phyloP scores from a whole-genome alignment of 2,888 invertebrate species.

The Agrochola litura region DNA sequence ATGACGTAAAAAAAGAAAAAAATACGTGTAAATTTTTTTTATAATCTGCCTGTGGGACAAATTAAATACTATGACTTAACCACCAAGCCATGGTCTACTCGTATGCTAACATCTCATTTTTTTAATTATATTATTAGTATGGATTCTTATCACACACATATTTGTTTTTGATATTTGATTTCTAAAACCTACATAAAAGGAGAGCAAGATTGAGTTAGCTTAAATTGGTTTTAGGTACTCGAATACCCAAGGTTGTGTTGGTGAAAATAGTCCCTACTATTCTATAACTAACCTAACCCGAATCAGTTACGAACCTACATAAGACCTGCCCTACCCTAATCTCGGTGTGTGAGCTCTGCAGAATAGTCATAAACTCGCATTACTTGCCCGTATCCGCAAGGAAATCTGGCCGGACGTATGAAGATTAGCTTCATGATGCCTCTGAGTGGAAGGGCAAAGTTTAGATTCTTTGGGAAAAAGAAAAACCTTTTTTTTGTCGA shows the following conservation, averaged over 20 bases:
- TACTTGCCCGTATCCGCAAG: slow-evolving; percentile 43
- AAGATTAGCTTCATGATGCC: slow-evolving; percentile 52
- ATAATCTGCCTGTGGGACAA: no score
- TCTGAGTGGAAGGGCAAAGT: slow-evolving; percentile 39
- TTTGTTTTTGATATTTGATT: no score
- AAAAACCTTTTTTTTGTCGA: neutral
- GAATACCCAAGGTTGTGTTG: neutral
- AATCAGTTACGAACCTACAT: slow-evolving; percentile 46
- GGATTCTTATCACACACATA: no score
- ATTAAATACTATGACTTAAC: neutral
- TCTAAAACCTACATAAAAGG: neutral
- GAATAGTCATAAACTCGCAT: slow-evolving; percentile 62
- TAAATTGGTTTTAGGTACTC: neutral
- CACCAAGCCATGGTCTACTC: neutral
- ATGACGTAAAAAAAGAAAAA: no score
- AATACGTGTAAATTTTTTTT: no score
- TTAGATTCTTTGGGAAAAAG: slow-evolving; percentile 17
- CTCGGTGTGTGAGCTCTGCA: slow-evolving; percentile 55
- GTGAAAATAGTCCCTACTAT: slow-evolving; percentile 9
- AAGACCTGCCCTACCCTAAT: slow-evolving; percentile 51
- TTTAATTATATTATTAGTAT: no score
- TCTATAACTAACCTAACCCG: slow-evolving; percentile 35
- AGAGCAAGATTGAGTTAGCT: neutral
- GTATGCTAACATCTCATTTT: neutral
- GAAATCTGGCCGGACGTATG: slow-evolving; percentile 51